Percentiles rank a stretch among this genome's conserved stretches.
These are phyloP conservation scores for Brienomyrus brachyistius DNA, from an alignment of 2,113 vertebrate genomes.

Conservation along the genomic window DNA sequence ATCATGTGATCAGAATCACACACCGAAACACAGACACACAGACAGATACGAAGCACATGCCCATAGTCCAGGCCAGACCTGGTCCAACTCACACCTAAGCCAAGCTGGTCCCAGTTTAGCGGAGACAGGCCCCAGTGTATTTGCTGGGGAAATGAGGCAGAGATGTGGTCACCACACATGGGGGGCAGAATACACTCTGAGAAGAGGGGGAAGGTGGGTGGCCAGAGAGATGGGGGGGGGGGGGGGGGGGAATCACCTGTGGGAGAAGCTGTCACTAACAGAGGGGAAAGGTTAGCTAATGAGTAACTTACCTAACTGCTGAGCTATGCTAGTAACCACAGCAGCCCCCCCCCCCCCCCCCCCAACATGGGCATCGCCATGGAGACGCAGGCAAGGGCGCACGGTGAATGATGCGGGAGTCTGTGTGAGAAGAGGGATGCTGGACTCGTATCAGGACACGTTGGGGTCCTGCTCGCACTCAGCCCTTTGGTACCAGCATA, in stretches of 20 bases:
- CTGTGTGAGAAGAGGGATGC: conserved; percentile 49
- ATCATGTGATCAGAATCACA: neutral
- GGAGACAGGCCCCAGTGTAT: neutral
- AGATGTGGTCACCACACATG: neutral
- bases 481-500: conserved; percentile 72
- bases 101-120: neutral
- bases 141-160: neutral
- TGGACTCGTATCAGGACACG: conserved; percentile 30
- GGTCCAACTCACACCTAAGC: neutral
- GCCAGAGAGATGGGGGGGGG: conserved; percentile 22
- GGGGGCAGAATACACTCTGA: neutral
- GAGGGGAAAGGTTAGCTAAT: conserved; percentile 55
- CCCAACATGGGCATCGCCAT: conserved; percentile 55
- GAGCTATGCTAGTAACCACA: conserved; percentile 29
- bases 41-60: neutral
- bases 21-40: neutral
- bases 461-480: conserved; percentile 60
- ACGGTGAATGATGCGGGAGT: conserved; percentile 16
- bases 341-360: conserved; percentile 43
- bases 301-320: conserved; percentile 50
- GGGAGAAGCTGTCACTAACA: conserved; percentile 49
- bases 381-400: conserved; percentile 56
- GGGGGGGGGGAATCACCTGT: neutral
- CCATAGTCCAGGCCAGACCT: neutral
- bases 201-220: neutral